These are phyloP conservation scores for Pycnonotus jocosus DNA, from an alignment of 2,113 vertebrate species.

Conservation along the genomic window DNA sequence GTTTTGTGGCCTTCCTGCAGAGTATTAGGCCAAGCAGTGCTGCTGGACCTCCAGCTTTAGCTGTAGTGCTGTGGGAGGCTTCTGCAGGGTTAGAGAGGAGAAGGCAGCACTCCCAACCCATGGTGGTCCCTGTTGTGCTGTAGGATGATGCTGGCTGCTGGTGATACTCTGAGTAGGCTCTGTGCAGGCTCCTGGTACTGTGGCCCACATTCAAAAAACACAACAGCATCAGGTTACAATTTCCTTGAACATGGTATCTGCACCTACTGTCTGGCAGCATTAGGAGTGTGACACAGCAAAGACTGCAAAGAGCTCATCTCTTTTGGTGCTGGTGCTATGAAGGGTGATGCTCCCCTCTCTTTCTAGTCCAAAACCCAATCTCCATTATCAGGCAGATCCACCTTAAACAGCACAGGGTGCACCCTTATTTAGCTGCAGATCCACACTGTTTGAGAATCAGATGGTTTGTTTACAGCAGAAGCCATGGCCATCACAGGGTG, in stretches of 20 bases:
- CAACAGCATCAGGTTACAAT: not conserved
- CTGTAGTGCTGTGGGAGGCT: not conserved
- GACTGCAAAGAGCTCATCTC: not conserved
- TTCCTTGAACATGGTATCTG: not conserved
- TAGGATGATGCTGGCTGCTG: not conserved
- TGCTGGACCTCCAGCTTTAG: not conserved
- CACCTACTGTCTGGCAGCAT: not conserved
- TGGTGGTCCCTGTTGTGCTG: not conserved
- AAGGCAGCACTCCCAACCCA: not conserved
- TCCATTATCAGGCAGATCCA: not conserved
- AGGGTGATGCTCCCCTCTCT: not conserved
- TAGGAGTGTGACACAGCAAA: fast-evolving
- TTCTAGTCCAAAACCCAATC: not conserved
- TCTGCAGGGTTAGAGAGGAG: not conserved
- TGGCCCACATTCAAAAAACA: not conserved
- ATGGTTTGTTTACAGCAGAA: not conserved
- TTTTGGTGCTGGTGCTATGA: not conserved
- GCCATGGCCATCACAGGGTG: not conserved
- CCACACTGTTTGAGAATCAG: not conserved
- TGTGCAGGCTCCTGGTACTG: not conserved
- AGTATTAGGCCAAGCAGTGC: not conserved
- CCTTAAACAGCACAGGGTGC: not conserved
- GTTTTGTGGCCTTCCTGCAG: not conserved
- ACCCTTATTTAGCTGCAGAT: not conserved
- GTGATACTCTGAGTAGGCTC: not conserved